These are phyloP conservation scores for Apocheima hispidaria DNA, from an alignment of 2,888 invertebrate genomes.

Conservation along the genomic window DNA sequence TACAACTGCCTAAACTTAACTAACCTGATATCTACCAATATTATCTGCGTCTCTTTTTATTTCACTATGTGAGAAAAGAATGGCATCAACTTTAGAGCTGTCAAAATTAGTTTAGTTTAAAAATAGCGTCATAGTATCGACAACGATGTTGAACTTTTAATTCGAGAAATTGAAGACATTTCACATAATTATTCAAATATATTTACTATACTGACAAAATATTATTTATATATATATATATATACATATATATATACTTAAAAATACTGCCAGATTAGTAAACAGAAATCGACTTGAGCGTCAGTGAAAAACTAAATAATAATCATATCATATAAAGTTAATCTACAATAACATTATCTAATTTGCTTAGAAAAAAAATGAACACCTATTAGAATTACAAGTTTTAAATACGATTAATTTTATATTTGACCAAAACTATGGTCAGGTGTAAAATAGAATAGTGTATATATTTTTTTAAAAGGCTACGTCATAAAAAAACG, in stretches of 20 bases:
- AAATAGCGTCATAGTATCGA: too few relatives aligned
- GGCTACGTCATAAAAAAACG: background rate
- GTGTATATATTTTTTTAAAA: conserved; percentile 12
- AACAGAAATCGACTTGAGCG: conserved; percentile 5
- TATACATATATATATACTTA: background rate
- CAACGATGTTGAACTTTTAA: too few relatives aligned
- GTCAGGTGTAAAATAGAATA: conserved; percentile 14
- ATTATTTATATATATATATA: too few relatives aligned
- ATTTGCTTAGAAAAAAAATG: conserved; percentile 19
- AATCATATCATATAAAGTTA: background rate
- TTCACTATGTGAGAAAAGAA: too few relatives aligned
- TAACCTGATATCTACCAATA: too few relatives aligned
- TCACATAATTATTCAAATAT: too few relatives aligned
- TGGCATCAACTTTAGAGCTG: too few relatives aligned
- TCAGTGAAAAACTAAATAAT: conserved; percentile 1
- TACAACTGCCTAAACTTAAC: too few relatives aligned
- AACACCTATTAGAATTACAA: conserved; percentile 6
- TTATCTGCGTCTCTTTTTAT: too few relatives aligned
- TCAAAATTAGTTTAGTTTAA: too few relatives aligned
- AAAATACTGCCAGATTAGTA: background rate
- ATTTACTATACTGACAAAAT: too few relatives aligned
- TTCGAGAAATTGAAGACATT: too few relatives aligned
- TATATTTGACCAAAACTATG: conserved; percentile 32
- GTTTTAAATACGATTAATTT: conserved; percentile 9
- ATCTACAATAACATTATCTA: background rate